Evolutionary conservation across 2,888 invertebrate genomes (phyloP), one percentile per base, ranked within the genome.

Genomic region (Microctonus aethiopoides): DNA sequence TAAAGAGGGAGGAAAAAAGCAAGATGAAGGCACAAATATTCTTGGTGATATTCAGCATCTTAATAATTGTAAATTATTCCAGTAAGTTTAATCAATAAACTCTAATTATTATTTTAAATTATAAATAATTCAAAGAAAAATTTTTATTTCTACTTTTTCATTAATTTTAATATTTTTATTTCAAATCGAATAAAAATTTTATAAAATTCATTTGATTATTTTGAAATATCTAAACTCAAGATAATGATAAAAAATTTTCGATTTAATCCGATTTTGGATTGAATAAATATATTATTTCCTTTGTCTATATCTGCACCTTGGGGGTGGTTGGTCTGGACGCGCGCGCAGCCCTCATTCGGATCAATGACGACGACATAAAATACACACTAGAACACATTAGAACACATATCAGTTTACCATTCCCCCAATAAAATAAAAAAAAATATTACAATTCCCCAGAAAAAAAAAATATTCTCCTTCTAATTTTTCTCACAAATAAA

Each of bases 21-120:
- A 78, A 36, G 57, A 79, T 79, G 79, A 77, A 75, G 75, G 41
- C 72, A 60, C 73, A 74, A 46, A 62, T 75, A 32, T 64, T 76
- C 62, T 67, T 76, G 70, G 70, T 75, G 68, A 65, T 76, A 70
- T 74, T 73, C 71, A 70, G 75, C 74, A 74, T 73, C 73, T 75
- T 73, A 67, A 63, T 79, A 56, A 65, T 78, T 65, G 67, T 76
- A 52, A 72, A 73, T 70, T 72, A 74, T 60, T 71, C 73, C 24
- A 77, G 79, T 79, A 71, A 78, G 77, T 75, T 54, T 10, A 36
- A 64, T 54, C 68, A 7, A 7, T 64, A 6, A 39, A 63, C 41
- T 5, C 52, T 16, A 29, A 24, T 66, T 54, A 26, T 16, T 41
- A 24, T 16, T 24, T 13, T 13, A n/a, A 13, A 26, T 46, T 24